phyloP scores from a whole-genome alignment of 2,113 vertebrate genomes.

The Melanerpes aurifrons region DNA sequence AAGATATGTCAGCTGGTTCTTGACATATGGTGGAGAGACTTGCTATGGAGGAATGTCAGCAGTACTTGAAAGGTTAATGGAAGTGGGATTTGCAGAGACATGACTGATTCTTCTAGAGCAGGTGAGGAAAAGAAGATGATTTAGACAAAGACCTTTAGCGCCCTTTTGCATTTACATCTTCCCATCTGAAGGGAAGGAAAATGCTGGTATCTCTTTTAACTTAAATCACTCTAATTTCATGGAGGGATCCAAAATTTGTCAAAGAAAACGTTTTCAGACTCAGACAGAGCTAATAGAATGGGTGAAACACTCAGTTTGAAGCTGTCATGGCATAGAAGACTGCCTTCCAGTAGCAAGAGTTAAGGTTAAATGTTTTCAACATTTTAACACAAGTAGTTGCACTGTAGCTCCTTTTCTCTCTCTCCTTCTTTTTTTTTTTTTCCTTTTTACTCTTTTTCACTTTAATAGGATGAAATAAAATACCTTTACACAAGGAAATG shows the following conservation, averaged over 20 bases:
- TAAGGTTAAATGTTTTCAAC: not conserved
- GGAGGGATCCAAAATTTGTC: not conserved
- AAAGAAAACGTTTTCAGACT: conserved; percentile 19
- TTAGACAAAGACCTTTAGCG: conserved; percentile 39
- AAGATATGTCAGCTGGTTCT: conserved; percentile 11
- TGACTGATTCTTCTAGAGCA: conserved; percentile 47
- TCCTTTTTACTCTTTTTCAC: not conserved
- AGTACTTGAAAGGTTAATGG: conserved; percentile 61
- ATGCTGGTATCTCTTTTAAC: not conserved
- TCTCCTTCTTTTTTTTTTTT: no score
- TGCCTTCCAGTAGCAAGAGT: not conserved
- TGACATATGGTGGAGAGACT: conserved; percentile 35
- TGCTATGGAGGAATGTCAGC: not conserved
- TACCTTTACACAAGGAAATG: not conserved
- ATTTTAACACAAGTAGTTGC: not conserved
- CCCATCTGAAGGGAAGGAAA: conserved; percentile 13
- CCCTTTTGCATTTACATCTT: conserved; percentile 38
- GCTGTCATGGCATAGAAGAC: not conserved
- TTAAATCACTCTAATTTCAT: conserved; percentile 23
- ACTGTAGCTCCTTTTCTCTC: not conserved
- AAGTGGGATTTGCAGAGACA: conserved; percentile 55
- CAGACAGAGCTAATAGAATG: not conserved
- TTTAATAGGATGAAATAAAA: not conserved
- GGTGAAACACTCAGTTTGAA: not conserved
- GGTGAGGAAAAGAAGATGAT: not conserved